Base-by-base conservation (phyloP, 1,140 invertebrate species). In the Drosophila lacteicornis region DNA sequence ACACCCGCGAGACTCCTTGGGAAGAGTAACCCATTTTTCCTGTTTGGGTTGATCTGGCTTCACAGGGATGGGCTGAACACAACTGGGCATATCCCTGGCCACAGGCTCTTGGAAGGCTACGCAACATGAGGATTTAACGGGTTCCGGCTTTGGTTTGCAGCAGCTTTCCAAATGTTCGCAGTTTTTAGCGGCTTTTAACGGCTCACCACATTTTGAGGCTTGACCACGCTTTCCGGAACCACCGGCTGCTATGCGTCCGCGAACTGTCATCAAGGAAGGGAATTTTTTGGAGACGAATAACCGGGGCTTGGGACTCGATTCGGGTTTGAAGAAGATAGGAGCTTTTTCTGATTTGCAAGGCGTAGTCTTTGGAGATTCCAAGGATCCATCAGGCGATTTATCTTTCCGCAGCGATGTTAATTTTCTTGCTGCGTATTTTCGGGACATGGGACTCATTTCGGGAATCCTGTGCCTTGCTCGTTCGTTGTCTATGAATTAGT, bases 91-190 rank as follows among this genome's bases (percentile, higher is more conserved):
- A 1, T 66, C 60, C 2, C 3, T 19, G 12, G 36, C 46, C 46
- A 42, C 4, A 1, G 66, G 66, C 12, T 50, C 11, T 17, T 42
- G 2, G 7, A 68, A 68, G 17, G 36, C 33, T 6, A 68, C 66
- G 17, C 12, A 15, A 46, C 15, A 17, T 15, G 15, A 2, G 8
- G 25, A 15, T 0, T 50, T 36, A 17, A 4, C 3, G 7, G 59
- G n/a, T 46, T 60, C 17, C 22, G 17, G 58, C 25, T 6, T 43
- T n/a, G 33, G 30, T 38, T 19, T 1, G 25, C 3, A 8, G 6
- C 9, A 15, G 15, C 1, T 42, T 19, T 42, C 17, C 9, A 15
- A 12, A 11, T 60, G 17, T 22, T 33, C 13, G 0, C 38, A 4
- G 13, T 12, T 30, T 30, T 58, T 5, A n/a, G 30, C 19, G 22